These are phyloP conservation scores for Tolypeutes matacus DNA, from an alignment of 2,797 vertebrate species.

Conservation along the genomic window DNA sequence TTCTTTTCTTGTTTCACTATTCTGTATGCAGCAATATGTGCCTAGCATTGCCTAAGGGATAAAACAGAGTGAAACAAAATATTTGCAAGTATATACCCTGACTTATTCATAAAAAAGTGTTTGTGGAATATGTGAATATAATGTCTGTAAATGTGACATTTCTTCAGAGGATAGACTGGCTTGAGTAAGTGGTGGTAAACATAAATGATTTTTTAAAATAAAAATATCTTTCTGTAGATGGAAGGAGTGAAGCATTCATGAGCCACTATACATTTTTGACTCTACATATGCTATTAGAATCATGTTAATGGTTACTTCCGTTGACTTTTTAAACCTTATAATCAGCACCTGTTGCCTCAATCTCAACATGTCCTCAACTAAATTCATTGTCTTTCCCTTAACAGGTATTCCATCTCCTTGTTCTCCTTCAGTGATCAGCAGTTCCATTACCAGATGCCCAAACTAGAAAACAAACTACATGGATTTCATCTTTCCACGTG, in stretches of 20 bases:
- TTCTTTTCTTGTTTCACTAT: slow-evolving; percentile 12
- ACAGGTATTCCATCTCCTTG: not conserved
- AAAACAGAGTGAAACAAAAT: slow-evolving; percentile 52
- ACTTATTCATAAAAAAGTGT: slow-evolving; percentile 61
- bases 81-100: slow-evolving; percentile 68
- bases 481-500: not conserved
- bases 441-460: not conserved
- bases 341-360: not conserved
- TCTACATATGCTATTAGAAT: not conserved
- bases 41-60: slow-evolving; percentile 50
- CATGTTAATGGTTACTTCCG: not conserved
- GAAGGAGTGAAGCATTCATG: not conserved
- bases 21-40: not conserved
- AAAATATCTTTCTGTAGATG: slow-evolving; percentile 16
- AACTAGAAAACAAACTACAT: not conserved
- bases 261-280: slow-evolving; percentile 17
- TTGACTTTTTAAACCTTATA: not conserved
- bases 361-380: not conserved
- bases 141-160: slow-evolving; percentile 71
- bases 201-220: slow-evolving; percentile 44
- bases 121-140: slow-evolving; percentile 63
- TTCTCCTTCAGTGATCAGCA: not conserved
- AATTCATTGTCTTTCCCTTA: not conserved
- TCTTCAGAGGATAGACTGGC: slow-evolving; percentile 67
- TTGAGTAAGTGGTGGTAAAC: slow-evolving; percentile 62